These are phyloP conservation scores for Drosophila neonasuta DNA, from an alignment of 2,888 invertebrate genomes.

Conservation along the genomic window DNA sequence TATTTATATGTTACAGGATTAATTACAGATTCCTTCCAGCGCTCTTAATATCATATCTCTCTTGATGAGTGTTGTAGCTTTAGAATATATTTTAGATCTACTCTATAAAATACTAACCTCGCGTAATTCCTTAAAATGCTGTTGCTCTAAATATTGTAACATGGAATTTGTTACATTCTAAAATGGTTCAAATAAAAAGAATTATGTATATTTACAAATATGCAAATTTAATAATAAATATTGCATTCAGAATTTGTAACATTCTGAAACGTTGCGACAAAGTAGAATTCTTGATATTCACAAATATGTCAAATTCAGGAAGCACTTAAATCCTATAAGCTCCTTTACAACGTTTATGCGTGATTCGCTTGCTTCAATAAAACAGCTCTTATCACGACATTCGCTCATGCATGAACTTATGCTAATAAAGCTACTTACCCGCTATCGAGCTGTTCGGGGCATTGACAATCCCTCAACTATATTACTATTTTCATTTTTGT, in stretches of 20 bases:
- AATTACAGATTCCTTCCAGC: too few relatives aligned
- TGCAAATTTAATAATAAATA: neutral
- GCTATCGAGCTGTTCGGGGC: constrained; percentile 7
- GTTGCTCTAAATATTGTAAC: neutral
- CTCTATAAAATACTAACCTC: neutral
- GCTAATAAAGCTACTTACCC: constrained; percentile 27
- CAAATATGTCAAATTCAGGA: neutral
- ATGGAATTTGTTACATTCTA: too few relatives aligned
- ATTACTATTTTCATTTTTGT: constrained; percentile 8
- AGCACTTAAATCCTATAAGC: constrained; percentile 8
- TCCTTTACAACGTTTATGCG: constrained; percentile 7
- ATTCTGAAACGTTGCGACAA: neutral
- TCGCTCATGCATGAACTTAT: constrained; percentile 28
- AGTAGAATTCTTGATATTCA: neutral
- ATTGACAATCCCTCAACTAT: constrained; percentile 46
- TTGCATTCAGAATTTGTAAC: neutral
- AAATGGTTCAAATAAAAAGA: too few relatives aligned
- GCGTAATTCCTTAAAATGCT: neutral
- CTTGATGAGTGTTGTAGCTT: too few relatives aligned
- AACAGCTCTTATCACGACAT: constrained; percentile 27
- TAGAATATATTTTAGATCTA: too few relatives aligned
- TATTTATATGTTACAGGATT: too few relatives aligned
- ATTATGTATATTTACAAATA: too few relatives aligned
- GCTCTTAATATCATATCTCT: too few relatives aligned
- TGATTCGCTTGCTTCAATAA: constrained; percentile 2